Evolutionary conservation across 2,888 invertebrate species (phyloP).

Genomic region (Lasioglossum oenotherae): DNA sequence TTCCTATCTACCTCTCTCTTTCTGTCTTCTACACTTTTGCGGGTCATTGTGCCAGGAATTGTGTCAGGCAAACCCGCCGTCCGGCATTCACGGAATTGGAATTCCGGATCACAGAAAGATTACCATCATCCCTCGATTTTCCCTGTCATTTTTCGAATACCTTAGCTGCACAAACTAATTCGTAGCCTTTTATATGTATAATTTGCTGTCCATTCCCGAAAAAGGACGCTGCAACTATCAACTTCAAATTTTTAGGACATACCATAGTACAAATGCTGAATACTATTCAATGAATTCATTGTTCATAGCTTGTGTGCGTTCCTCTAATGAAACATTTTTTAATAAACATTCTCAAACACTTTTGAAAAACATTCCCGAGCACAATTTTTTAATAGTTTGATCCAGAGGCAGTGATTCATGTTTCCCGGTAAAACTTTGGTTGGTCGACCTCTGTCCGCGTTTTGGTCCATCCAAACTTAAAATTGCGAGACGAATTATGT

Average conservation of each 20-base stretch:
- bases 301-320: background rate
- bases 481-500: background rate
- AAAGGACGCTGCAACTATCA: background rate
- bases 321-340: background rate
- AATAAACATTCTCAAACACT: background rate
- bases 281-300: background rate
- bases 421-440: background rate
- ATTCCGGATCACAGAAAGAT: background rate
- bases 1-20: background rate
- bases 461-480: background rate
- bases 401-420: background rate
- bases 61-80: slow-evolving; percentile 41
- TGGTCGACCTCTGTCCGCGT: background rate
- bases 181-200: background rate
- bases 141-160: background rate
- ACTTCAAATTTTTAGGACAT: background rate
- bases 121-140: background rate
- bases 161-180: background rate
- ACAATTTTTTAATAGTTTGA: background rate
- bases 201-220: background rate
- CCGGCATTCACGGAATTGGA: slow-evolving; percentile 3
- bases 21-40: background rate
- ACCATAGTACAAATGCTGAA: background rate
- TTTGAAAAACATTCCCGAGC: background rate
- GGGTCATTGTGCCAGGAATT: slow-evolving; percentile 50